Conservation (phyloP, 2,113 vertebrate genomes). For the Larimichthys crocea region DNA sequence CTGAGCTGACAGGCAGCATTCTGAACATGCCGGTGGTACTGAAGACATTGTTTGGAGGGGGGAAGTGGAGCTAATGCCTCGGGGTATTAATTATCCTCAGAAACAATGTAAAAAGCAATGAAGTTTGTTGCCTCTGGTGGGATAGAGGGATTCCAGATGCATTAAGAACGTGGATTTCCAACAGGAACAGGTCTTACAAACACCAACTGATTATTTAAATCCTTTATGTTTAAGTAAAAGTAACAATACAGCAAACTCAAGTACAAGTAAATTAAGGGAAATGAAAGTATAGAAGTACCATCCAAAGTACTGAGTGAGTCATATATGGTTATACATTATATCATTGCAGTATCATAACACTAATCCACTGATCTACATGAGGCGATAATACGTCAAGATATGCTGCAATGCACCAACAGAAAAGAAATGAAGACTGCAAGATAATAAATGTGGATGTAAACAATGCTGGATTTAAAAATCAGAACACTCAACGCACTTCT, state of each 20-base stretch:
- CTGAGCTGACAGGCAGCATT: constrained; percentile 26
- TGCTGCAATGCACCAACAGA: neutral
- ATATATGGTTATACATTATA: too few relatives aligned
- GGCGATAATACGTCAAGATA: neutral
- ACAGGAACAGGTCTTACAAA: constrained; percentile 10
- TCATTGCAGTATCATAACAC: too few relatives aligned
- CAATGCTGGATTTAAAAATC: neutral
- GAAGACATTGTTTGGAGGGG: constrained; percentile 47
- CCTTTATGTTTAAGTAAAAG: neutral
- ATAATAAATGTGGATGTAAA: neutral
- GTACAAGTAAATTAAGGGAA: neutral
- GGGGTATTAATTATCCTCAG: constrained; percentile 29
- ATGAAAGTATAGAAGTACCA: neutral
- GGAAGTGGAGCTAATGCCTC: constrained; percentile 55
- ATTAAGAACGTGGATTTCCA: constrained; percentile 6
- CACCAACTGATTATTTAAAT: neutral
- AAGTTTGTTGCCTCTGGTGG: constrained; percentile 1
- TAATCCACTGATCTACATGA: neutral
- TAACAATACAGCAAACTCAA: neutral
- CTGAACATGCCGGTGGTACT: constrained; percentile 57
- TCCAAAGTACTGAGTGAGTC: neutral
- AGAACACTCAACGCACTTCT: too few relatives aligned
- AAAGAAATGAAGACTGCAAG: neutral
- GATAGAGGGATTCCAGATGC: constrained; percentile 8
- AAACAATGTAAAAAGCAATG: constrained; percentile 49